phyloP scores from a whole-genome alignment of 2,113 vertebrate species.

The Zapus hudsonius region DNA sequence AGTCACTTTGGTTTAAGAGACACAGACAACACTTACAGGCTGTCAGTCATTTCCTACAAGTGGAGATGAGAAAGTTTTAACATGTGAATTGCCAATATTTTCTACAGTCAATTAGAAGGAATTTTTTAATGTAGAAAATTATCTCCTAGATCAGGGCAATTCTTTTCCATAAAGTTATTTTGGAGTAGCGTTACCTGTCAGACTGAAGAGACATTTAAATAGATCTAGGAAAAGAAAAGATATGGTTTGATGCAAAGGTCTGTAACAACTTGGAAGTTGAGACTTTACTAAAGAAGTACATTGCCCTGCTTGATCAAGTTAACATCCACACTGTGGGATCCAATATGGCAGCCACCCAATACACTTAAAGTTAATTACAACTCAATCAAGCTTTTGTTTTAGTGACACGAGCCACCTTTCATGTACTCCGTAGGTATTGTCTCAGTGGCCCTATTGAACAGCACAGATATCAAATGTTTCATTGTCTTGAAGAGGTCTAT shows the following conservation, averaged over 20 bases:
- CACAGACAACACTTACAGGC: conserved; percentile 80
- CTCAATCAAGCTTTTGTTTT: neutral
- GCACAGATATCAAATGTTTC: neutral
- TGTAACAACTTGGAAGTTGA: neutral
- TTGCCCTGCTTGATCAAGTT: neutral
- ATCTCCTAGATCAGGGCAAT: neutral
- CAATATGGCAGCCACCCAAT: neutral
- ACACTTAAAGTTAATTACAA: conserved; percentile 2
- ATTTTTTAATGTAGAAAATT: conserved; percentile 25
- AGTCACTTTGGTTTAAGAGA: conserved; percentile 84
- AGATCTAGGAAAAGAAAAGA: neutral
- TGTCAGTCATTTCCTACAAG: conserved; percentile 83
- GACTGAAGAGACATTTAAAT: neutral
- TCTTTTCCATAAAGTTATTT: conserved; percentile 44
- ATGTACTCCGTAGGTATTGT: neutral
- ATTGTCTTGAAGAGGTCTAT: neutral
- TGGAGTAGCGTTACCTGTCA: conserved; percentile 21
- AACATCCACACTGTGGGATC: neutral
- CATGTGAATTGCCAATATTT: conserved; percentile 81
- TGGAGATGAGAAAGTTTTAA: conserved; percentile 81
- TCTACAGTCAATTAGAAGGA: conserved; percentile 74
- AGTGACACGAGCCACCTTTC: neutral
- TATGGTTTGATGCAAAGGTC: neutral
- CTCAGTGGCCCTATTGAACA: neutral
- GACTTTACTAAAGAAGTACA: neutral